phyloP scores from a whole-genome alignment of 2,113 vertebrate genomes.

The Aspiorhynchus laticeps region DNA sequence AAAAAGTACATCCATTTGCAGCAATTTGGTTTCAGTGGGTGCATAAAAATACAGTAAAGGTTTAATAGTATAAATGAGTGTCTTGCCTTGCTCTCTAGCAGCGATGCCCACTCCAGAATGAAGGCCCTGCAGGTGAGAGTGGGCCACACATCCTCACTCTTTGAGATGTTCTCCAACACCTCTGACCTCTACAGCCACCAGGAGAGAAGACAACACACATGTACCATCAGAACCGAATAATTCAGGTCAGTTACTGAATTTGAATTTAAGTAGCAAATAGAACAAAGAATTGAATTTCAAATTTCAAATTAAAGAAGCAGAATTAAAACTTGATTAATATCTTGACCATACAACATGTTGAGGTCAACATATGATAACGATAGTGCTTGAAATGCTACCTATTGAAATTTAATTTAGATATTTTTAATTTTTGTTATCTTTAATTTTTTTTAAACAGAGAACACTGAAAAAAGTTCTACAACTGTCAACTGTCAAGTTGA shows the following conservation, averaged over 20 bases:
- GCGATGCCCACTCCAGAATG: constrained; percentile 73
- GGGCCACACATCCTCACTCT: constrained; percentile 74
- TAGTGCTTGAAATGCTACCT: too few relatives aligned
- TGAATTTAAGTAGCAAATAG: not conserved
- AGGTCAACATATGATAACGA: too few relatives aligned
- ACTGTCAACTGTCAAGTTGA: too few relatives aligned
- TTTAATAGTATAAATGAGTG: not conserved
- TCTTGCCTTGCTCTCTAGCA: constrained; percentile 77
- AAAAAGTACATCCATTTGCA: not conserved
- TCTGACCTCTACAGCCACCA: constrained; percentile 65
- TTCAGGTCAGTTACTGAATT: not conserved
- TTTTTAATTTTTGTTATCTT: too few relatives aligned
- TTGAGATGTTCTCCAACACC: constrained; percentile 74
- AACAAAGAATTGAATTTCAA: too few relatives aligned
- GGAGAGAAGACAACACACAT: not conserved
- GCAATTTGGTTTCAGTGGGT: not conserved
- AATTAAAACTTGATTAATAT: too few relatives aligned
- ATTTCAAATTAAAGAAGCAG: too few relatives aligned
- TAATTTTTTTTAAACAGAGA: too few relatives aligned
- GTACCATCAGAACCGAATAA: not conserved
- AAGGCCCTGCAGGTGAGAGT: constrained; percentile 70
- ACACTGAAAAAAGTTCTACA: too few relatives aligned
- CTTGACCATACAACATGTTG: too few relatives aligned
- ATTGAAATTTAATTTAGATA: too few relatives aligned
- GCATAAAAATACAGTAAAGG: not conserved